Base-by-base conservation (phyloP, 2,888 invertebrate genomes). In the Ariolimax columbianus region DNA sequence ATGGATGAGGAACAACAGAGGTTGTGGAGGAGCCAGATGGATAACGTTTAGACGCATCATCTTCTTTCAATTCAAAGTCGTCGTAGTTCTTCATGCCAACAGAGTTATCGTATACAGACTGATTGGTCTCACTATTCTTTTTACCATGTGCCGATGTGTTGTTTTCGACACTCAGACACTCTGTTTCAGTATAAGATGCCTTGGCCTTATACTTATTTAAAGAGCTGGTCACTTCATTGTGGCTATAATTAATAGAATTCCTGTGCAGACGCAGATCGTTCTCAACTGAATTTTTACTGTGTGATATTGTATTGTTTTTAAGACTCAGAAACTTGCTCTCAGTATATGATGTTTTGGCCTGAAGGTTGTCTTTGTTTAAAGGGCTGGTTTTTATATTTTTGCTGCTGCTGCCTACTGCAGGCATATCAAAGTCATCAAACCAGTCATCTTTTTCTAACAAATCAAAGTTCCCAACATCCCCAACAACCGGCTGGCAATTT, bases 391-490 rank as follows among this genome's bases (percentile, higher is more conserved):
- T 2, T 23, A 68, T 17, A 55, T 33, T 6, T 68, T 47, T 68
- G 43, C 23, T 30, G 9, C 30, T 30, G 26, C 30, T 66, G n/a
- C 4, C 11, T 30, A 19, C 0, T 23, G 36, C 63, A 36, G 47
- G 19, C 17, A 47, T 2, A 51, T 77, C 77, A 63, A 83, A 77
- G 30, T 77, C 83, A 63, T 66, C 83, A 47, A 68, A 68, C 77
- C 77, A 77, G 33, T 83, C 83, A 51, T 38, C 43, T 11, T 73
- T 66, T 19, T 66, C 82, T 3, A 82, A 63, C 47, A 75, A 63
- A 63, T 75, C 73, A 36, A 82, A 70, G 30, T 79, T 75, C 51
- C 85, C 85, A 55, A 43, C 78, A 78, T 59, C 38, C 59, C 63
- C 3, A 40, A 26, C 63, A 40, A 0, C 36, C 9, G 55, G 11